Percentiles rank a stretch among this genome's conserved stretches.
phyloP scores from a whole-genome alignment of 2,797 vertebrate species.

The Heterohyrax brucei region DNA sequence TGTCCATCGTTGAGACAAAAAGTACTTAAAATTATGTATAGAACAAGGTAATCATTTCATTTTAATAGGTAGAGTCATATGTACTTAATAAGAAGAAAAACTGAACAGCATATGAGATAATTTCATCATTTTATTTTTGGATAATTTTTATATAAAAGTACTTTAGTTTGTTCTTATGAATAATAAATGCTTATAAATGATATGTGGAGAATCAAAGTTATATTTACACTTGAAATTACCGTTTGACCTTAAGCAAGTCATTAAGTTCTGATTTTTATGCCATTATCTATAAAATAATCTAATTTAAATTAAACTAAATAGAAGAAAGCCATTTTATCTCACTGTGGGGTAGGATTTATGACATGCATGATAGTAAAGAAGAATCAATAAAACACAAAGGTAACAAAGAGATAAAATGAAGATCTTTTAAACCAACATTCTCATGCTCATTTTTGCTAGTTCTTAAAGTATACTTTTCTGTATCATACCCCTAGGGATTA shows the following conservation, averaged over 20 bases:
- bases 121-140: constrained; percentile 4
- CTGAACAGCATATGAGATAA: neutral
- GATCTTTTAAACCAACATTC: constrained; percentile 24
- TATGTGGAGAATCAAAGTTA: neutral
- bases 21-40: neutral
- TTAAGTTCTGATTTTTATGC: constrained; percentile 2
- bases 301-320: neutral
- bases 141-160: neutral
- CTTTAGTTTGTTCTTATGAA: neutral
- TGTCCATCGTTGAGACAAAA: neutral
- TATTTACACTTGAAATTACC: constrained; percentile 1
- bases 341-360: neutral
- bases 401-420: neutral
- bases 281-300: constrained; percentile 24
- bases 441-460: neutral
- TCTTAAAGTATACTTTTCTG: neutral
- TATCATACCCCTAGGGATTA: neutral
- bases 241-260: constrained; percentile 13
- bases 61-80: neutral
- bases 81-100: neutral
- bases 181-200: neutral
- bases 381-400: neutral
- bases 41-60: neutral
- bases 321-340: neutral
- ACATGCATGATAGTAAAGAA: neutral